Percentiles rank a stretch among this genome's conserved stretches.
Conservation (phyloP, 2,888 invertebrate genomes). For the Phlogophora meticulosa region DNA sequence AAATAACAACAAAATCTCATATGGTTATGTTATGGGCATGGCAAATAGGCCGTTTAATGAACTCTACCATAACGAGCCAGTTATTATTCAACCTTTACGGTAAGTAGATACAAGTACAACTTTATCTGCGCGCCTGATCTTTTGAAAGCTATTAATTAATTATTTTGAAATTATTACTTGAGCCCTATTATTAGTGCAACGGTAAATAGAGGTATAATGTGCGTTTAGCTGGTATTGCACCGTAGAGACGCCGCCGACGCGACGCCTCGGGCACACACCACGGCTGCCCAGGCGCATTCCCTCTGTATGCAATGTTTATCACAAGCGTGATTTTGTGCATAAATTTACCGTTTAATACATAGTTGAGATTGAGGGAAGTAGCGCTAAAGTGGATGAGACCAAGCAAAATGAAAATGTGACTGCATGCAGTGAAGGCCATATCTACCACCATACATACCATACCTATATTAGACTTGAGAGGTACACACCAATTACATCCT, state of each 20-base stretch:
- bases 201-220: conserved; percentile 78
- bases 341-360: conserved; percentile 37
- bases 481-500: background rate
- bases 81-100: conserved; percentile 57
- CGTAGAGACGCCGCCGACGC: conserved; percentile 42
- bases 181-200: conserved; percentile 81
- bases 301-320: conserved; percentile 60
- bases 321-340: conserved; percentile 51
- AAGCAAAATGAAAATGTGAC: background rate
- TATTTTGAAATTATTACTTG: conserved; percentile 80
- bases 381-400: conserved; percentile 20
- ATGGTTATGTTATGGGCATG: conserved; percentile 40
- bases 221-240: conserved; percentile 74
- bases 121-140: conserved; percentile 74
- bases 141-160: conserved; percentile 79
- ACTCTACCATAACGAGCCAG: conserved; percentile 47
- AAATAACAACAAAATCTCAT: conserved; percentile 47
- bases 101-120: conserved; percentile 71
- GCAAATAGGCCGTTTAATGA: conserved; percentile 54
- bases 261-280: conserved; percentile 36
- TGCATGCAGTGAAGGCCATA: background rate
- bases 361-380: conserved; percentile 15
- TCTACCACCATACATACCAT: too few relatives aligned
- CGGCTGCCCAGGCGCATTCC: conserved; percentile 53
- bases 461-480: background rate